Evolutionary conservation across 2,888 invertebrate species (phyloP).

Genomic region (Unio pictorum): DNA sequence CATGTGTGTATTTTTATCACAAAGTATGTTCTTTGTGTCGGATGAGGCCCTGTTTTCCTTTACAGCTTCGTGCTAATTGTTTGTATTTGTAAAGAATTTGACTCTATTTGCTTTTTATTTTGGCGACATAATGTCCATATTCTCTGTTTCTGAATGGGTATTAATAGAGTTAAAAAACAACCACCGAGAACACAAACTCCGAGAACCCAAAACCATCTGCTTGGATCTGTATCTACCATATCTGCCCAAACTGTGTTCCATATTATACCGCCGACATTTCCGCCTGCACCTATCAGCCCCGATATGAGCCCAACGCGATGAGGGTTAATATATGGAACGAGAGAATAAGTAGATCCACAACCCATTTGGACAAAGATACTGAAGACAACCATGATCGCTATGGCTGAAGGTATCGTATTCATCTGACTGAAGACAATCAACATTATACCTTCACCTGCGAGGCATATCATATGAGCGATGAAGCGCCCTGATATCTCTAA

Average conservation of each 20-base stretch:
- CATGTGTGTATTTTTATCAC: too few species aligned
- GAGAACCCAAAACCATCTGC: constrained; percentile 20
- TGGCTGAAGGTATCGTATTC: constrained; percentile 4
- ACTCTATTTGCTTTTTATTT: too few species aligned
- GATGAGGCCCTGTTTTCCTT: too few species aligned
- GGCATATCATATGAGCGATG: too few species aligned
- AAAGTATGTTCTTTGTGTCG: too few species aligned
- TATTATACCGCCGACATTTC: constrained; percentile 20
- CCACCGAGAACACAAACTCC: constrained; percentile 17
- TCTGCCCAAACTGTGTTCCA: constrained; percentile 27
- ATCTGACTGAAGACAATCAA: constrained; percentile 29
- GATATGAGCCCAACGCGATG: constrained; percentile 20
- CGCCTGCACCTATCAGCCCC: constrained; percentile 27
- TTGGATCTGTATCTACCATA: constrained; percentile 19
- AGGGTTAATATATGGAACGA: neutral
- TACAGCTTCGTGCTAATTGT: too few species aligned
- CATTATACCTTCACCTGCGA: too few species aligned
- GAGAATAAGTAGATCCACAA: constrained; percentile 20
- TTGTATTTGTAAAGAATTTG: too few species aligned
- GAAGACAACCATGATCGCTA: constrained; percentile 19
- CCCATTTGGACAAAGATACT: constrained; percentile 19
- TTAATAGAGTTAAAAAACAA: constrained; percentile 10
- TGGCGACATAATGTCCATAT: constrained; percentile 4
- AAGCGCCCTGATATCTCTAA: too few species aligned
- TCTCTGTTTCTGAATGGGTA: constrained; percentile 10